A percentile compares a stretch with the other conserved stretches of the same genome.
These are phyloP conservation scores for Diadumene lineata DNA, from an alignment of 92 coral and sea anemone genomes.

Conservation along the genomic window DNA sequence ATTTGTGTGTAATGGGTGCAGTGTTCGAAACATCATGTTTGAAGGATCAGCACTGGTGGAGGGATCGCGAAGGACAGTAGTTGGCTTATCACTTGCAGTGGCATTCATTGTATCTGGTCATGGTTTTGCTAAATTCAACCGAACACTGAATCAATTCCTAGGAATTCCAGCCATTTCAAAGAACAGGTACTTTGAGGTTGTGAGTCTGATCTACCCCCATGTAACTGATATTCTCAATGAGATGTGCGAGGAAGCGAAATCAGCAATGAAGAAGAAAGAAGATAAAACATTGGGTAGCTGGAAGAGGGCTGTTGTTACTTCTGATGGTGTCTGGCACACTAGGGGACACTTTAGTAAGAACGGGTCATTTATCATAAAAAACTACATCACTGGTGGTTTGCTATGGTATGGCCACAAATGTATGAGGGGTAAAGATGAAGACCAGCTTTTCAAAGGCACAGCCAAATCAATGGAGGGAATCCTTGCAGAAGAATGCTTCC, in stretches of 20 bases:
- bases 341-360: conserved; percentile 58
- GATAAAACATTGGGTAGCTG: conserved; percentile 32
- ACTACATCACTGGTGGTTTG: conserved; percentile 50
- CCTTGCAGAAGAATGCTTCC: conserved; percentile 41
- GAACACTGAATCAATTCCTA: conserved; percentile 23
- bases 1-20: conserved; percentile 35
- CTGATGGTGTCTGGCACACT: conserved; percentile 75
- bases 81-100: conserved; percentile 55
- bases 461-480: conserved; percentile 63
- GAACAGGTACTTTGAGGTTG: conserved; percentile 48
- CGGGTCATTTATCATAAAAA: conserved; percentile 41
- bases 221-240: neutral
- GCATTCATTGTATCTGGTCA: conserved; percentile 51
- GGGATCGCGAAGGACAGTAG: conserved; percentile 45
- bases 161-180: conserved; percentile 36
- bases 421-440: conserved; percentile 52
- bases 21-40: conserved; percentile 16
- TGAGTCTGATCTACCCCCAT: conserved; percentile 43
- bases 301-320: conserved; percentile 50
- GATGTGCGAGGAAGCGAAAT: conserved; percentile 37
- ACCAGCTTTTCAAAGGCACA: conserved; percentile 53
- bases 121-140: conserved; percentile 42
- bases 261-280: conserved; percentile 20
- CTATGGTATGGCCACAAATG: conserved; percentile 65
- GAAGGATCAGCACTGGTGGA: conserved; percentile 40